phyloP scores from a whole-genome alignment of 2,113 vertebrate species.

The Gadus chalcogrammus region DNA sequence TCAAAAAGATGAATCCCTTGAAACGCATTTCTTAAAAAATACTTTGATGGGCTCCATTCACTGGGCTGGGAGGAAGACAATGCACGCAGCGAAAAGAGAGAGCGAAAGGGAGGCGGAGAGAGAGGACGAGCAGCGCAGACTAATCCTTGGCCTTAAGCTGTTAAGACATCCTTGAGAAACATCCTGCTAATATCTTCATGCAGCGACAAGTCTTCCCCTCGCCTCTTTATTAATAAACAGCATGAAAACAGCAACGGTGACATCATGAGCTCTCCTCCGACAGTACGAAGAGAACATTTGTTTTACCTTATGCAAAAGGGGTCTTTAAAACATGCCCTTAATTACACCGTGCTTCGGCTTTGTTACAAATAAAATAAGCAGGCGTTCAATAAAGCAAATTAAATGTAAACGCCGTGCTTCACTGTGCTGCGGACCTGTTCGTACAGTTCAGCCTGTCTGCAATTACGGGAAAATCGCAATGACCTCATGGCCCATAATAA shows the following conservation, averaged over 20 bases:
- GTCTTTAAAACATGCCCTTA: slow-evolving; percentile 85
- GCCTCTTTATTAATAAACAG: slow-evolving; percentile 68
- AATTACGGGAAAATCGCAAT: slow-evolving; percentile 84
- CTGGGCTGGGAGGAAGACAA: slow-evolving; percentile 44
- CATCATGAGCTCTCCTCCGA: slow-evolving; percentile 52
- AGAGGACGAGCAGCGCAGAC: slow-evolving; percentile 9
- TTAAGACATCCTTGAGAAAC: slow-evolving; percentile 59
- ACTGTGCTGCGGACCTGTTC: slow-evolving; percentile 81
- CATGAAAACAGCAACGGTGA: slow-evolving; percentile 57
- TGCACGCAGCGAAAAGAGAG: slow-evolving; percentile 26
- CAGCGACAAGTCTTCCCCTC: slow-evolving; percentile 69
- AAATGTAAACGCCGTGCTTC: slow-evolving; percentile 91
- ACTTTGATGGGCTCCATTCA: slow-evolving; percentile 50
- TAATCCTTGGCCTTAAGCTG: slow-evolving; percentile 57
- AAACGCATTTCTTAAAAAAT: slow-evolving; percentile 15
- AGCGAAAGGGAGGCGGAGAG: slow-evolving; percentile 13
- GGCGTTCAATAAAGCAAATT: slow-evolving; percentile 90
- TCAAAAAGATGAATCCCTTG: not conserved
- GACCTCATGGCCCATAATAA: slow-evolving; percentile 85
- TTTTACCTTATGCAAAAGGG: slow-evolving; percentile 72
- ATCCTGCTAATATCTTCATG: slow-evolving; percentile 66
- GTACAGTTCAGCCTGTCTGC: slow-evolving; percentile 83
- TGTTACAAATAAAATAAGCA: slow-evolving; percentile 85
- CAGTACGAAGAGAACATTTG: slow-evolving; percentile 87
- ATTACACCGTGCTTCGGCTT: slow-evolving; percentile 81